These are phyloP conservation scores for Cercopithecus neglectus DNA, from an alignment of 2,797 vertebrate species.

Conservation along the genomic window DNA sequence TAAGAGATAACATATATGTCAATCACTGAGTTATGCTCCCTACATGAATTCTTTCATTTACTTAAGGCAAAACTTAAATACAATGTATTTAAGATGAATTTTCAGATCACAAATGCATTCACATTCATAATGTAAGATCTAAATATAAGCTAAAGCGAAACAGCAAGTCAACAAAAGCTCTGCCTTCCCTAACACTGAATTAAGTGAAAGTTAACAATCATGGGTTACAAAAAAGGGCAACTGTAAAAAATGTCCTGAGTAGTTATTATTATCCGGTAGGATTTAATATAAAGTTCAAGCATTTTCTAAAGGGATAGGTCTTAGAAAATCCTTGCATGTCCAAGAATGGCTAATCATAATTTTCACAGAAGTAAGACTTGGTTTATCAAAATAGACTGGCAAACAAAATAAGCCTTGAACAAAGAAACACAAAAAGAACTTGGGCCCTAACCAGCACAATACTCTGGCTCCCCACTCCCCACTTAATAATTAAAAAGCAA, in stretches of 20 bases:
- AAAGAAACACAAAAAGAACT: not conserved
- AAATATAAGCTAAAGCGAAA: not conserved
- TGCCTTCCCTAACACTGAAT: not conserved
- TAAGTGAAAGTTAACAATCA: not conserved
- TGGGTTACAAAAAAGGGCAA: not conserved
- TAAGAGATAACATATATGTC: not conserved
- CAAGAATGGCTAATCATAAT: not conserved
- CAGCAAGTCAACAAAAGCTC: not conserved
- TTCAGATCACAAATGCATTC: not conserved
- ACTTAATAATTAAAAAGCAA: not conserved
- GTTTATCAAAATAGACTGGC: not conserved
- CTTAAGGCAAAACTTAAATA: not conserved
- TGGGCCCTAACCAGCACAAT: not conserved
- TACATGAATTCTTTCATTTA: not conserved
- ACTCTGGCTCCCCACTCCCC: fast-evolving
- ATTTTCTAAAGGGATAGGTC: not conserved
- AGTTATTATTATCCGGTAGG: not conserved
- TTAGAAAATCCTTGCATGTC: not conserved
- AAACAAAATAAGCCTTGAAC: not conserved
- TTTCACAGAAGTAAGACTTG: not conserved
- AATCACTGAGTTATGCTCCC: not conserved
- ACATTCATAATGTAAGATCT: not conserved
- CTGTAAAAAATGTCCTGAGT: not conserved
- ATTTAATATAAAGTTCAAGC: not conserved
- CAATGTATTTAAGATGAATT: not conserved